Conservation (phyloP, 2,797 vertebrate genomes). For the Capromys pilorides region DNA sequence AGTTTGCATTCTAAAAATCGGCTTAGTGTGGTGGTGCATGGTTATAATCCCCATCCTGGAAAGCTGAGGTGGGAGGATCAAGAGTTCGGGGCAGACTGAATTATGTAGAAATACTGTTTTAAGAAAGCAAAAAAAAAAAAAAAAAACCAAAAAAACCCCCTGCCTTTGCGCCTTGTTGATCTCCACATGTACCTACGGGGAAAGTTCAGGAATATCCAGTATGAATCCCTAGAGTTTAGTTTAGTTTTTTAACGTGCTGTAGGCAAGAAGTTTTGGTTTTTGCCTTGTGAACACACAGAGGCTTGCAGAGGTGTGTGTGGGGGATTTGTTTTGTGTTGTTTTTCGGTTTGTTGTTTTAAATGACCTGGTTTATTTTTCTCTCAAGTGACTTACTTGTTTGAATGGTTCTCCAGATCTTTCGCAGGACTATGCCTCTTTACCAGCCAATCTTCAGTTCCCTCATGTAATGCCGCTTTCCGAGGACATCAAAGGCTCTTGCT, state of each 20-base stretch:
- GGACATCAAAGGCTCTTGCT: conserved; percentile 79
- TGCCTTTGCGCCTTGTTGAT: not conserved
- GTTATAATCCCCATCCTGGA: not conserved
- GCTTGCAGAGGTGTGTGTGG: not conserved
- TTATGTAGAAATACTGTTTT: not conserved
- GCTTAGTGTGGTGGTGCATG: not conserved
- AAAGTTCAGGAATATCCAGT: not conserved
- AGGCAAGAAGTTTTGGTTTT: not conserved
- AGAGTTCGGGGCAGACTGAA: not conserved
- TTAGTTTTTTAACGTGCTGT: not conserved
- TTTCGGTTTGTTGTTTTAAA: not conserved
- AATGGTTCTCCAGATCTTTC: conserved; percentile 73
- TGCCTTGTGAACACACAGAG: not conserved
- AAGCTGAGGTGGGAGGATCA: not conserved
- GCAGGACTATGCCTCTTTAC: conserved; percentile 68
- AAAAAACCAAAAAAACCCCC: not conserved
- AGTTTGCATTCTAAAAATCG: conserved; percentile 9
- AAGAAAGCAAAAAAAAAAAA: not conserved
- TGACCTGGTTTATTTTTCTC: not conserved
- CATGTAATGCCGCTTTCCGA: conserved; percentile 77
- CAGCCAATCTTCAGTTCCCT: conserved; percentile 69
- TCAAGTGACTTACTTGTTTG: conserved; percentile 59
- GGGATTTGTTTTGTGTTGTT: not conserved
- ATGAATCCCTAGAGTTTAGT: not conserved
- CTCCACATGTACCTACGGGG: fast-evolving